Conservation (phyloP, 2,797 vertebrate species). For the Gymnodraco acuticeps region DNA sequence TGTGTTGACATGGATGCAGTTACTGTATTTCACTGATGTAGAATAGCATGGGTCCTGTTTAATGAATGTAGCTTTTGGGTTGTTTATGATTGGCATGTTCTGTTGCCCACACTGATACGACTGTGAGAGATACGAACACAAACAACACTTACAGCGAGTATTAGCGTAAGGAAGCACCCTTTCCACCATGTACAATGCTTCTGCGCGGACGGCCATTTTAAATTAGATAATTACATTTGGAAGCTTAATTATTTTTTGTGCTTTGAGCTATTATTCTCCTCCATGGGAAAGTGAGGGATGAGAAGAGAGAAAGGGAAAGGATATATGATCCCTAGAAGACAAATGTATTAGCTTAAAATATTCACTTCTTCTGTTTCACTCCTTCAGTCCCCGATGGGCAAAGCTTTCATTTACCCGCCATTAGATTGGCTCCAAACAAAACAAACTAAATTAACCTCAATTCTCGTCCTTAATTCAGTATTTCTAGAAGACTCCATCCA, state of each 20-base stretch:
- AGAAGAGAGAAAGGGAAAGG: constrained; percentile 48
- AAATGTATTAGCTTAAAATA: constrained; percentile 61
- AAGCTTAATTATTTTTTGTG: constrained; percentile 82
- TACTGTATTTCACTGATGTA: not conserved
- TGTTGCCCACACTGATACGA: constrained; percentile 52
- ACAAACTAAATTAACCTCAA: constrained; percentile 79
- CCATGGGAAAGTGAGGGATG: constrained; percentile 61
- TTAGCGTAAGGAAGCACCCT: constrained; percentile 68
- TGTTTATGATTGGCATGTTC: constrained; percentile 72
- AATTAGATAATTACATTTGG: constrained; percentile 84
- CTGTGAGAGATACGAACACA: constrained; percentile 63
- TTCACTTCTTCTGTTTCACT: constrained; percentile 40
- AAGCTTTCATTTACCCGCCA: constrained; percentile 57
- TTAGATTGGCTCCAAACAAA: constrained; percentile 72
- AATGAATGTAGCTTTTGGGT: constrained; percentile 53
- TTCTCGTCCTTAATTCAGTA: constrained; percentile 36
- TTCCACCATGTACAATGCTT: constrained; percentile 49
- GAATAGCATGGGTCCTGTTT: constrained; percentile 7
- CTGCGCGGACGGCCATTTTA: constrained; percentile 71
- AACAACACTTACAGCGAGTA: constrained; percentile 79
- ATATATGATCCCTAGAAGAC: constrained; percentile 77
- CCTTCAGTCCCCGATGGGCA: constrained; percentile 56
- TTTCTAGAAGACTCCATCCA: constrained; percentile 34
- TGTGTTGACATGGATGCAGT: constrained; percentile 11
- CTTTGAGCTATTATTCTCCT: constrained; percentile 83